Evolutionary conservation across 2,888 invertebrate genomes (phyloP).

Genomic region (Drosophila merina): DNA sequence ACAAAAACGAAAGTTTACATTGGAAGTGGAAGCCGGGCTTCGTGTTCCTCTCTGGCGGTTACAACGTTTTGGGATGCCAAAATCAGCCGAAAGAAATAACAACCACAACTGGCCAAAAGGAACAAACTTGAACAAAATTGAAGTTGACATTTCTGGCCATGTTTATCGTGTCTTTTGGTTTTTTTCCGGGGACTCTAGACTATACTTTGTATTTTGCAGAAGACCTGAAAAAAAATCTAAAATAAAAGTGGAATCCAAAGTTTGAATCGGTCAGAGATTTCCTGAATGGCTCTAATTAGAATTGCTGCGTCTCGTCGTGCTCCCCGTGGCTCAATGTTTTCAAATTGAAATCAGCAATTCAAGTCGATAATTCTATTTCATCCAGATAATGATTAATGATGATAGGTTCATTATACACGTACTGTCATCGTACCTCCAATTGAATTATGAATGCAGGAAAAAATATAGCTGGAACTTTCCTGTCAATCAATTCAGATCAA

Average conservation of each 20-base stretch:
- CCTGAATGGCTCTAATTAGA: constrained; percentile 78
- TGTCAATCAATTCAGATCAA: constrained; percentile 14
- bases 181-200: constrained; percentile 9
- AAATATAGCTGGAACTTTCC: constrained; percentile 10
- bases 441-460: constrained; percentile 29
- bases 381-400: constrained; percentile 66
- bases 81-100: constrained; percentile 21
- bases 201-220: not conserved
- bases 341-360: constrained; percentile 46
- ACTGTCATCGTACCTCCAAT: constrained; percentile 60
- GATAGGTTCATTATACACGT: constrained; percentile 59
- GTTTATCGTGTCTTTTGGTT: constrained; percentile 36
- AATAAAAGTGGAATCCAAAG: constrained; percentile 19
- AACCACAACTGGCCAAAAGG: constrained; percentile 2
- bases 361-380: constrained; percentile 39
- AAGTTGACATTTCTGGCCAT: constrained; percentile 50
- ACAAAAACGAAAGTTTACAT: constrained; percentile 66
- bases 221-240: constrained; percentile 21
- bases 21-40: constrained; percentile 35
- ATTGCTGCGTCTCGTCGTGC: constrained; percentile 64
- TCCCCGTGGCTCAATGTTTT: constrained; percentile 49
- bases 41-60: constrained; percentile 51
- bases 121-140: constrained; percentile 18
- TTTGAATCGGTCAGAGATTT: constrained; percentile 27
- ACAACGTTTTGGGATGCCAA: constrained; percentile 45